Evolutionary conservation across 2,888 invertebrate species (phyloP).

Genomic region (Dromius quadrimaculatus): DNA sequence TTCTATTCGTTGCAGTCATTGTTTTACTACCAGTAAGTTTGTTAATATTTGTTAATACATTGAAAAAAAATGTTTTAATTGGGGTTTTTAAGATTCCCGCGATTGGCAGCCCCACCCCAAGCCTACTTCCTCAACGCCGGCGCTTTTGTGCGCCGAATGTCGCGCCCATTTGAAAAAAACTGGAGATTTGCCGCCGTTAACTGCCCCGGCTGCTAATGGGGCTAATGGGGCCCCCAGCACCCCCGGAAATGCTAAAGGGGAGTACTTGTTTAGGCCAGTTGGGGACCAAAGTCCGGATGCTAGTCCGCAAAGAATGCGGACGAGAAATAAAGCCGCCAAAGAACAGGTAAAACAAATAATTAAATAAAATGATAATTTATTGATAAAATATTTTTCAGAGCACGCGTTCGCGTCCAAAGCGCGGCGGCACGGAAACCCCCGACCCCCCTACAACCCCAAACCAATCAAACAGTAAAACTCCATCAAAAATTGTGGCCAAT

Average conservation of each 20-base stretch:
- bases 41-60: slow-evolving; percentile 1
- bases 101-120: slow-evolving; percentile 76
- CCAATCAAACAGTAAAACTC: slow-evolving; percentile 65
- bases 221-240: neutral
- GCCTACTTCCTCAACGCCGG: slow-evolving; percentile 72
- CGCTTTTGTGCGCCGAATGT: slow-evolving; percentile 81
- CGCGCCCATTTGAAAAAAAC: slow-evolving; percentile 81
- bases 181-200: slow-evolving; percentile 76
- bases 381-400: slow-evolving; percentile 51
- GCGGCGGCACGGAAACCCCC: slow-evolving; percentile 73
- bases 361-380: slow-evolving; percentile 48
- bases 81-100: slow-evolving; percentile 66
- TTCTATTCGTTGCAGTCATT: slow-evolving; percentile 77
- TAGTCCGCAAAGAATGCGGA: slow-evolving; percentile 90
- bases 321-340: slow-evolving; percentile 84
- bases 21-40: slow-evolving; percentile 76
- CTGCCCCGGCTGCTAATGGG: slow-evolving; percentile 62
- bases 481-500: slow-evolving; percentile 68
- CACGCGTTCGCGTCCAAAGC: slow-evolving; percentile 69
- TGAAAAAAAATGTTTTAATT: slow-evolving; percentile 10
- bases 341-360: slow-evolving; percentile 70
- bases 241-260: slow-evolving; percentile 55
- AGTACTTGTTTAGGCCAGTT: slow-evolving; percentile 58
- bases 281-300: slow-evolving; percentile 77
- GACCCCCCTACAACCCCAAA: slow-evolving; percentile 21